Base-by-base conservation (phyloP, 2,797 vertebrate genomes). In the Uromys caudimaculatus region DNA sequence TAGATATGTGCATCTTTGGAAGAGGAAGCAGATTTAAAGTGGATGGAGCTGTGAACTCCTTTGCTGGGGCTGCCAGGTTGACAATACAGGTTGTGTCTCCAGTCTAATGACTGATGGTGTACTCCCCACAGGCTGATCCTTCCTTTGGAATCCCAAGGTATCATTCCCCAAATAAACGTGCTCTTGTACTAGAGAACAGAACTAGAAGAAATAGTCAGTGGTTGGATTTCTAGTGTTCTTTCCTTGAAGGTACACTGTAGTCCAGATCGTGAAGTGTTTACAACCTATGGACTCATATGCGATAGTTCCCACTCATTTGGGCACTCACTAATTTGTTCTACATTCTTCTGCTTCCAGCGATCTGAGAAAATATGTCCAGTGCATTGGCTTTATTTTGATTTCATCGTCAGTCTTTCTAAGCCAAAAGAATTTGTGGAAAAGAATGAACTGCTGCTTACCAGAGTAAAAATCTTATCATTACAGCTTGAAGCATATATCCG, bases 241-340 rank as follows among this genome's bases (percentile, higher is more conserved):
- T 0, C 0, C 12, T 23, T 69, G 27, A 71, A 27, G 16, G 11
- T 38, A 3, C 1, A 17, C 1, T 29, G 21, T 69, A 17, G 11
- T 14, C 17, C n/a, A 76, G 35, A 14, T 1, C 56, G 6, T 14
- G 3, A 11, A 77, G 12, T 62, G 1, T 19, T 3, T 32, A 19
- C 9, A n/a, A 41, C 24, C 24, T 41, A 52, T 13, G 23, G 3
- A 4, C 13, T 23, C 24, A 9, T 4, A 1, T 10, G 1, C 44
- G 9, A 1, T 13, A 16, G 14, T 27, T 91, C 23, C 23, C 11
- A n/a, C 23, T 58, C 7, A 3, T 71, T 64, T n/a, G 54, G 44
- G n/a, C 6, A 77, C 9, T 1, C 2, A 3, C 17, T 6, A 78
- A 50, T 52, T 27, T 58, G 23, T 0, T 44, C 5, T 52, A 58